Evolutionary conservation across 2,888 invertebrate genomes (phyloP).

Genomic region (Chaitophorus viminalis): DNA sequence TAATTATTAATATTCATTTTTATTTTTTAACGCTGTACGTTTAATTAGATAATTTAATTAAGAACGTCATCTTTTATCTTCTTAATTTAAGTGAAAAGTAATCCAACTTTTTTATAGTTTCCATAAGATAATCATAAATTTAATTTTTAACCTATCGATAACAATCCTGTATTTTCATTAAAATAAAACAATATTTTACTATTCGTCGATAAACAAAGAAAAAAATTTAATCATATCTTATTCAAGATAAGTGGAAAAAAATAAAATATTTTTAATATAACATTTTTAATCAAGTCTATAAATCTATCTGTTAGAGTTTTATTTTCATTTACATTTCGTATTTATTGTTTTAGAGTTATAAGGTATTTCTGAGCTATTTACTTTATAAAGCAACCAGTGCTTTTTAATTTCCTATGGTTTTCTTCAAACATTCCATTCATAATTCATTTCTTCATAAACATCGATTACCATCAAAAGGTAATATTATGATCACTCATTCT

Average conservation of each 20-base stretch:
- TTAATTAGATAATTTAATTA: conserved; percentile 30
- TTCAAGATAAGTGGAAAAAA: neutral
- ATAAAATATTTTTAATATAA: neutral
- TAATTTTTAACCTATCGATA: neutral
- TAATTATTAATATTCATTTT: conserved; percentile 9
- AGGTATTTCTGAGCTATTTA: too few species aligned
- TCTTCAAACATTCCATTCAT: too few species aligned
- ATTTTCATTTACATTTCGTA: neutral
- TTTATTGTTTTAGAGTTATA: too few species aligned
- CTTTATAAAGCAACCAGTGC: too few species aligned
- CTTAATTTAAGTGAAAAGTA: neutral
- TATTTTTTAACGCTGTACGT: neutral
- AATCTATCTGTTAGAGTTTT: neutral
- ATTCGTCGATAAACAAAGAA: neutral
- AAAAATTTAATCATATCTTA: neutral
- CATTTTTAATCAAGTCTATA: neutral
- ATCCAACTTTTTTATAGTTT: conserved; percentile 14
- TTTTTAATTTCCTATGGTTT: too few species aligned
- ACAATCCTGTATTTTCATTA: too few species aligned
- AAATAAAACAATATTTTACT: neutral
- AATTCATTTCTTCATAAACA: too few species aligned
- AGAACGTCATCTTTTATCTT: neutral
- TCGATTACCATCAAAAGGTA: too few species aligned
- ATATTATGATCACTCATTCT: too few species aligned
- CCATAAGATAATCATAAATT: neutral